These are phyloP conservation scores for Pavo muticus DNA, from an alignment of 2,113 vertebrate species.

Conservation along the genomic window DNA sequence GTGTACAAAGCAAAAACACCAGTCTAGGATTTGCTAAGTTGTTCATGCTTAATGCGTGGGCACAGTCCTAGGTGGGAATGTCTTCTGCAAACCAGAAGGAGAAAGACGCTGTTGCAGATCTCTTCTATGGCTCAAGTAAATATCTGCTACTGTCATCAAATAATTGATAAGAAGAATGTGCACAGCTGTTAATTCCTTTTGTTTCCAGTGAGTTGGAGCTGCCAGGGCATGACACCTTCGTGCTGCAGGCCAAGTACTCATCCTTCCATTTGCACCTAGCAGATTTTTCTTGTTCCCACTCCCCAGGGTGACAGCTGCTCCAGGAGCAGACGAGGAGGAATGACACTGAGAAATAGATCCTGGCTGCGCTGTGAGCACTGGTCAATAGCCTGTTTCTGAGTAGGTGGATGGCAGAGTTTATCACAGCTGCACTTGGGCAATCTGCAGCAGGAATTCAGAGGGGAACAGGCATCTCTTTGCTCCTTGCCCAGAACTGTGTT, in stretches of 20 bases:
- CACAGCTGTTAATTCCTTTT: background rate
- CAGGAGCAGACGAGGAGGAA: background rate
- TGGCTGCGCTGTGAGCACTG: background rate
- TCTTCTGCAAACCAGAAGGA: background rate
- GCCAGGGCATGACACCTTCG: background rate
- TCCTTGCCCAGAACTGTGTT: background rate
- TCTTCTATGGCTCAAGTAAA: background rate
- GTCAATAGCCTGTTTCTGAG: background rate
- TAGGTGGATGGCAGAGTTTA: background rate
- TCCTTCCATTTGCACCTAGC: background rate
- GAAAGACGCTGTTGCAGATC: background rate
- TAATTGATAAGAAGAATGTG: background rate
- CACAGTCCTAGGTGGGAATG: background rate
- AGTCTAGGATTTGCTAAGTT: background rate
- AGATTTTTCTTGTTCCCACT: background rate
- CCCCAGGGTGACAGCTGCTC: background rate
- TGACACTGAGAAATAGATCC: rapidly evolving
- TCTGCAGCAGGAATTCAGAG: background rate
- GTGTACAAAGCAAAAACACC: background rate
- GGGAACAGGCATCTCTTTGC: background rate
- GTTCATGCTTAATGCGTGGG: rapidly evolving
- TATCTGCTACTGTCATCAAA: background rate
- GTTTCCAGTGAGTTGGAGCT: background rate
- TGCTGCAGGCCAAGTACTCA: rapidly evolving
- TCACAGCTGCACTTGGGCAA: background rate